These are phyloP conservation scores for Chaetodon trifasciatus DNA, from an alignment of 2,797 vertebrate species.

Conservation along the genomic window DNA sequence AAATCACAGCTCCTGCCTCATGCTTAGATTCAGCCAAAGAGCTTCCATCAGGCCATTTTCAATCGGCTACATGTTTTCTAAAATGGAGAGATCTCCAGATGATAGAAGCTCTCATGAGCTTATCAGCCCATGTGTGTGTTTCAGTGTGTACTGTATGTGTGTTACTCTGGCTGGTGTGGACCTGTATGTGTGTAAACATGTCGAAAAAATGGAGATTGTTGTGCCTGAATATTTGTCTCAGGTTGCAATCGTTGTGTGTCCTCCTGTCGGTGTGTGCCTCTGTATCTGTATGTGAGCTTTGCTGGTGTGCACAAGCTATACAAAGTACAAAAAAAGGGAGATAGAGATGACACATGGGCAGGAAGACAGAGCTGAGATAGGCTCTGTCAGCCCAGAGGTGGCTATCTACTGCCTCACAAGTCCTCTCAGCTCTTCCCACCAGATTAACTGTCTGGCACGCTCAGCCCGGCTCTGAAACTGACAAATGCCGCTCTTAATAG, in stretches of 20 bases:
- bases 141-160: neutral
- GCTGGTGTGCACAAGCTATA: conserved; percentile 21
- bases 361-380: conserved; percentile 64
- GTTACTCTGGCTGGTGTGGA: neutral
- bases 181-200: neutral
- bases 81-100: conserved; percentile 45
- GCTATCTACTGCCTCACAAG: conserved; percentile 63
- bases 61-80: conserved; percentile 26
- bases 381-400: conserved; percentile 67
- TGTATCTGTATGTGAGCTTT: conserved; percentile 26
- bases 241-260: conserved; percentile 20
- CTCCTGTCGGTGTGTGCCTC: conserved; percentile 22
- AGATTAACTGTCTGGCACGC: conserved; percentile 61
- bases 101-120: conserved; percentile 17
- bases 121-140: neutral
- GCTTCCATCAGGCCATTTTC: conserved; percentile 32
- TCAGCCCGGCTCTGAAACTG: conserved; percentile 50
- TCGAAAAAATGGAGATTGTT: neutral
- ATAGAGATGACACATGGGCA: conserved; percentile 57
- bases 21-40: conserved; percentile 35
- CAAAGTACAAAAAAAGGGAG: conserved; percentile 28
- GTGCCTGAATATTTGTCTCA: conserved; percentile 21
- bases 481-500: conserved; percentile 65
- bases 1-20: conserved; percentile 28
- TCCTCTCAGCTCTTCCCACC: conserved; percentile 46